Percentiles rank a stretch among this genome's conserved stretches.
These are phyloP conservation scores for Gonioctena quinquepunctata DNA, from an alignment of 1,140 invertebrate species.

Conservation along the genomic window DNA sequence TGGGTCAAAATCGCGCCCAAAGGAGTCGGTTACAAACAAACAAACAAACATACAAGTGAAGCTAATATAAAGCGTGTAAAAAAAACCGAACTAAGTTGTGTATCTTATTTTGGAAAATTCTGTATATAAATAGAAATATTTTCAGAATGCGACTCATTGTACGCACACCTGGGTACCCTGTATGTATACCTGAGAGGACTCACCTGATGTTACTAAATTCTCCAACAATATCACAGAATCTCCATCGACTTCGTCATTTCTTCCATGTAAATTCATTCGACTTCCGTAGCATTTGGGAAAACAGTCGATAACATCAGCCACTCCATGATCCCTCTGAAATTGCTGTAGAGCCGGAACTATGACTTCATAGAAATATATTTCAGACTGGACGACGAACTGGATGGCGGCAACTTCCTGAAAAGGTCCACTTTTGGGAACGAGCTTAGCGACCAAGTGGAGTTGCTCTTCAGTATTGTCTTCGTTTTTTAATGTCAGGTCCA, in stretches of 20 bases:
- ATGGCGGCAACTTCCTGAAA: constrained; percentile 53
- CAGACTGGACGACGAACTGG: constrained; percentile 54
- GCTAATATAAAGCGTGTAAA: no score
- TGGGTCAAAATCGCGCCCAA: no score
- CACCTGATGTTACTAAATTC: constrained; percentile 9
- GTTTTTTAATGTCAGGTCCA: background rate
- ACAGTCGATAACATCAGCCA: background rate
- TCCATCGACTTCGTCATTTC: background rate
- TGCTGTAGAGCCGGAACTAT: constrained; percentile 5
- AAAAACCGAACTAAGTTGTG: no score
- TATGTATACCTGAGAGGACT: no score
- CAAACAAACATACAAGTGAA: no score
- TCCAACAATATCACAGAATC: constrained; percentile 22
- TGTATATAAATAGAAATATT: no score
- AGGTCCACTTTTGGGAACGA: constrained; percentile 35
- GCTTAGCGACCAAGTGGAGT: constrained; percentile 6
- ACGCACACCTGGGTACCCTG: no score
- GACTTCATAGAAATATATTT: constrained; percentile 17
- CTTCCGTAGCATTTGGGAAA: constrained; percentile 14
- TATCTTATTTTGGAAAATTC: no score
- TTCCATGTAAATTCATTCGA: constrained; percentile 12
- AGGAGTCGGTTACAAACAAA: no score
- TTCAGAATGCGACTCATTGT: no score
- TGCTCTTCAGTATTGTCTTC: background rate
- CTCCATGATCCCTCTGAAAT: background rate